Evolutionary conservation across 2,797 vertebrate species (phyloP).

Genomic region (Acipenser transmontanus): DNA sequence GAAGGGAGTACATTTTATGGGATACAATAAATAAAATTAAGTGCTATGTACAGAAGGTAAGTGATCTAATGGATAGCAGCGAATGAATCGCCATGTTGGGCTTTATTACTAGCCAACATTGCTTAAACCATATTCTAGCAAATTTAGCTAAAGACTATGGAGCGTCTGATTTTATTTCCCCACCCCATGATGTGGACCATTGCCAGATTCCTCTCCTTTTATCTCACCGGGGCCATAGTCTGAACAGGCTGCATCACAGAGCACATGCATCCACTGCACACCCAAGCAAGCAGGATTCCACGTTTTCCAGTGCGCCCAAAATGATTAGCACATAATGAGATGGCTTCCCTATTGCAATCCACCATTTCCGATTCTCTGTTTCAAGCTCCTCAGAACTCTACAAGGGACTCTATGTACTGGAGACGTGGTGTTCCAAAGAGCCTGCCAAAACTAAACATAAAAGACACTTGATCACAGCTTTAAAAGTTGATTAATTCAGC

Average conservation of each 20-base stretch:
- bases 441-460: background rate
- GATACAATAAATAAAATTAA: slow-evolving; percentile 44
- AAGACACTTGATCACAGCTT: slow-evolving; percentile 36
- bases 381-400: background rate
- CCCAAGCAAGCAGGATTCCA: too few species aligned
- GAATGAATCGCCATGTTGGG: slow-evolving; percentile 19
- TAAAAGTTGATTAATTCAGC: slow-evolving; percentile 63
- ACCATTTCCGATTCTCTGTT: background rate
- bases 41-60: slow-evolving; percentile 33
- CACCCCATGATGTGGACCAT: too few species aligned
- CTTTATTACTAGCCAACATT: too few species aligned
- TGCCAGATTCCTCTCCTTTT: too few species aligned
- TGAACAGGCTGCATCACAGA: too few species aligned
- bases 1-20: slow-evolving; percentile 25
- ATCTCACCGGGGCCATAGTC: too few species aligned
- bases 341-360: background rate
- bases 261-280: too few species aligned
- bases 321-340: background rate
- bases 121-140: too few species aligned
- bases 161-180: too few species aligned
- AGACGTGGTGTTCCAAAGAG: slow-evolving; percentile 1
- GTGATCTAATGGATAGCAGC: slow-evolving; percentile 36
- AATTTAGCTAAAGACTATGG: too few species aligned
- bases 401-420: slow-evolving; percentile 1
- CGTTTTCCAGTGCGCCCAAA: background rate